Percentiles rank a stretch among this genome's conserved stretches.
These are phyloP conservation scores for Theristus sp. DNA, from an alignment of 2,888 invertebrate genomes.

Conservation along the genomic window DNA sequence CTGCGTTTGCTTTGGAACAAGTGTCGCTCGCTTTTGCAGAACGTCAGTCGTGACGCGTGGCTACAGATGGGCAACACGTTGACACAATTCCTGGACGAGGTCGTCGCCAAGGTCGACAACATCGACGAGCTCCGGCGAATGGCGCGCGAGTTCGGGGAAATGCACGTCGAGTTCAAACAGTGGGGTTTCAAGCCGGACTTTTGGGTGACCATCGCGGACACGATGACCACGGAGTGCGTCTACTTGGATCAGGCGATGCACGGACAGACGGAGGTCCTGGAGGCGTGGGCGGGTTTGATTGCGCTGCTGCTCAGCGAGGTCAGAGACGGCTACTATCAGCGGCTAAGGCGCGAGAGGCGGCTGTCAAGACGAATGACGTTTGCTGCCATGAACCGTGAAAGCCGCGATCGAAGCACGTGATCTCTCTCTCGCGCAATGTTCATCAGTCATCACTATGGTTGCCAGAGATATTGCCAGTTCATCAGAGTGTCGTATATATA, in stretches of 20 bases:
- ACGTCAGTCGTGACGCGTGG: no score
- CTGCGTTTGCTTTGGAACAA: no score
- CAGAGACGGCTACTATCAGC: conserved; percentile 25
- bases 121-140: conserved; percentile 5
- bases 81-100: conserved; percentile 20
- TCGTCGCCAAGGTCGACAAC: conserved; percentile 15
- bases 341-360: conserved; percentile 12
- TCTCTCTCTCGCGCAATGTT: no score
- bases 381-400: no score
- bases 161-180: conserved; percentile 20
- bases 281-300: conserved; percentile 23
- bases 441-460: no score
- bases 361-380: background rate
- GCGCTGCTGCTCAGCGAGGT: conserved; percentile 22
- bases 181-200: conserved; percentile 27
- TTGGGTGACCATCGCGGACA: conserved; percentile 26
- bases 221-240: conserved; percentile 24
- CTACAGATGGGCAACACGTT: conserved; percentile 17
- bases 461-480: no score
- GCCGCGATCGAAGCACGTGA: no score
- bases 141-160: conserved; percentile 19
- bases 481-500: no score
- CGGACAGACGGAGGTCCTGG: conserved; percentile 6
- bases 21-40: no score
- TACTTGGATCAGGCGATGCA: conserved; percentile 5